Evolutionary conservation across 2,888 invertebrate genomes (phyloP).

Genomic region (Drosophila meridiana): DNA sequence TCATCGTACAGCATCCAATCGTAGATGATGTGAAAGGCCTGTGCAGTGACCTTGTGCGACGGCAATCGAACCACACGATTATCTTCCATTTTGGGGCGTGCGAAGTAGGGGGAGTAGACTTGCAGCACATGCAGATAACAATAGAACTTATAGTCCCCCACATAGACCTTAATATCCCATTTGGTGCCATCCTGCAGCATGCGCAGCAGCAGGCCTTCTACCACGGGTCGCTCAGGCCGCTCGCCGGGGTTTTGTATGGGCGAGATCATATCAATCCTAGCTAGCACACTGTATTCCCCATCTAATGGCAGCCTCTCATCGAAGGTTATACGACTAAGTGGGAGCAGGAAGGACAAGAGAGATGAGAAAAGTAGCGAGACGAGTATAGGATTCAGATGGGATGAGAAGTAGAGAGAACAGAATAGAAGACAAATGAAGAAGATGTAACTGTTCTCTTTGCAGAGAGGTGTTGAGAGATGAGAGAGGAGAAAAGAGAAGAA

Average conservation of each 20-base stretch:
- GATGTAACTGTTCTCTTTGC: conserved; percentile 2
- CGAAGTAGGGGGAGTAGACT: conserved; percentile 33
- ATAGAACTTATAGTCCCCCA: conserved; percentile 39
- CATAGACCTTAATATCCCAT: conserved; percentile 26
- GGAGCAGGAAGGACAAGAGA: neutral
- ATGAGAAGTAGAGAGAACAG: neutral
- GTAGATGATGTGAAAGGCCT: conserved; percentile 44
- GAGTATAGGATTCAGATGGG: neutral
- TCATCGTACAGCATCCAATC: conserved; percentile 47
- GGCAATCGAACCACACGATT: conserved; percentile 22
- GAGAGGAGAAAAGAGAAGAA: neutral
- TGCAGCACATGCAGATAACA: conserved; percentile 35
- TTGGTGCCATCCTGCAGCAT: conserved; percentile 7
- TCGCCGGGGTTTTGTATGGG: neutral
- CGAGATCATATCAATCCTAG: neutral
- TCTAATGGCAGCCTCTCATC: neutral
- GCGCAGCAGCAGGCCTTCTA: neutral
- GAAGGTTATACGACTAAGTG: neutral
- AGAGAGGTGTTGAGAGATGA: neutral
- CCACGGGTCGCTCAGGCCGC: neutral
- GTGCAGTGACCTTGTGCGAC: conserved; percentile 26
- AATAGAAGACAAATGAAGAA: neutral
- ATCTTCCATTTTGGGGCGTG: neutral
- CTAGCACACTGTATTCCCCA: neutral
- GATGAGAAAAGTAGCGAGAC: neutral